phyloP scores from a whole-genome alignment of 2,113 vertebrate species.

The Apteryx owenii region DNA sequence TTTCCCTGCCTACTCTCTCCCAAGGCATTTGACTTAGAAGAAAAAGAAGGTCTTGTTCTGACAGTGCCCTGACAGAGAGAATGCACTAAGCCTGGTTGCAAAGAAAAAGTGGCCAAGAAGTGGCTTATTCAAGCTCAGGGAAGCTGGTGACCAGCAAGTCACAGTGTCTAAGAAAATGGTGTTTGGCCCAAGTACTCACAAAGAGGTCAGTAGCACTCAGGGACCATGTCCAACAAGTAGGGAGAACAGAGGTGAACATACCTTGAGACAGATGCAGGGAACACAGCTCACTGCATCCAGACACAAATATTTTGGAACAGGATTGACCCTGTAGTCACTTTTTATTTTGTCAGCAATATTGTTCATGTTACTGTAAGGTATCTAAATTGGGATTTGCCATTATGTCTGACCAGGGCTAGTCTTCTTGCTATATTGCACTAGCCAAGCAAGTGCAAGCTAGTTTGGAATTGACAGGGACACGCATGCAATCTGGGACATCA shows the following conservation, averaged over 20 bases:
- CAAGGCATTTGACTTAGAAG: not conserved
- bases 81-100: not conserved
- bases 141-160: not conserved
- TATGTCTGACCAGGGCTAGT: not conserved
- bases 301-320: not conserved
- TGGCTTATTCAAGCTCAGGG: not conserved
- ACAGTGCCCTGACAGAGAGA: not conserved
- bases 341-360: not conserved
- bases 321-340: not conserved
- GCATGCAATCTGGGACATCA: not conserved
- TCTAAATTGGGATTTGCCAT: not conserved
- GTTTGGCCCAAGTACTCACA: not conserved
- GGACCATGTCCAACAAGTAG: fast-evolving
- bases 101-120: not conserved
- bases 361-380: not conserved
- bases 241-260: not conserved
- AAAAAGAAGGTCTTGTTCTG: not conserved
- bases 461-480: not conserved
- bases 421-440: not conserved
- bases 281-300: not conserved
- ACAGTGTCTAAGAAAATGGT: not conserved
- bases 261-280: not conserved
- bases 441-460: not conserved
- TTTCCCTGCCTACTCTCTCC: not conserved
- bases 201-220: not conserved